Evolutionary conservation across 2,888 invertebrate genomes (phyloP), one percentile per base, ranked within the genome.

Genomic region (Microchrysa polita): DNA sequence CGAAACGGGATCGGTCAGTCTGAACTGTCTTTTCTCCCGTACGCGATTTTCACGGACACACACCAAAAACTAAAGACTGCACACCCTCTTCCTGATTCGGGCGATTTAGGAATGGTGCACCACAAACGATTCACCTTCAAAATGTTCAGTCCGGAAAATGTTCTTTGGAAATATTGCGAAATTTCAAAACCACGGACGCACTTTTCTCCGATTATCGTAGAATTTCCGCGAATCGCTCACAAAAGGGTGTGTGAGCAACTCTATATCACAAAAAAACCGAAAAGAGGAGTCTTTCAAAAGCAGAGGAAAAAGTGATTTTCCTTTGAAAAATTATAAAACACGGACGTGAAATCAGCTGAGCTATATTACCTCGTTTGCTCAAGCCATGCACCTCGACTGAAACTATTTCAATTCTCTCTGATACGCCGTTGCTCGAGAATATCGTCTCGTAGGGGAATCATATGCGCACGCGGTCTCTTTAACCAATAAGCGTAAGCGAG

Each of bases 351-450:
- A 34, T 40, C 72, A 74, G 75, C 69, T 74, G 73, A 74, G 75
- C 75, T 44, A 22, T n/a, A n/a, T 2, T 34, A 34, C 67, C 55
- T 75, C 34, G 73, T 67, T 73, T 44, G 73, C 73, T 75, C 77
- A 72, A 74, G 75, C 77, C 63, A 73, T 75, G 67, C 72, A 73
- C 75, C 77, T 75, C 77, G 74, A 77, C 77, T 77, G 74, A 73
- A 67, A 73, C 48, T 18, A 16, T 44, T 23, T 52, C 23, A 34
- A 10, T 40, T 61, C 61, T 61, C 61, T 61, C 61, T 40, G 40
- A 61, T 40, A 16, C 5, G 40, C 34, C n/a, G 14, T 20, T 42
- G 42, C 48, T 65, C 20, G 23, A 52, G 48, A n/a, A n/a, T 52
- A 12, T 27, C 16, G 14, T 10, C 52, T 2, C 5, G 67, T 1